Evolutionary conservation across 1,140 invertebrate genomes (phyloP).

Genomic region (Drosophila obscura): DNA sequence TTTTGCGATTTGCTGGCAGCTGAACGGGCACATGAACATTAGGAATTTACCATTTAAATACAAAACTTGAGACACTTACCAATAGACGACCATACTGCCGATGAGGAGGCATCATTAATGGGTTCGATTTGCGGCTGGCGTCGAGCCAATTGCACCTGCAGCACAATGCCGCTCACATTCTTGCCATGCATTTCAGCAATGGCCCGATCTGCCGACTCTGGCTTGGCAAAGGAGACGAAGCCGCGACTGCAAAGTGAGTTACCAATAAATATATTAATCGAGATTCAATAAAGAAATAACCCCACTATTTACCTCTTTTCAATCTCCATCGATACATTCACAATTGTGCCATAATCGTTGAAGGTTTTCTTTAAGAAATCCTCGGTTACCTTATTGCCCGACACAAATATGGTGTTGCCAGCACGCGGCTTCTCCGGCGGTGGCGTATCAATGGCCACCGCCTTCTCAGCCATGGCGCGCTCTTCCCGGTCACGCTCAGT

Average conservation of each 20-base stretch:
- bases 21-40: constrained; percentile 42
- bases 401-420: constrained; percentile 94
- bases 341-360: constrained; percentile 90
- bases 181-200: constrained; percentile 94
- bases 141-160: constrained; percentile 91
- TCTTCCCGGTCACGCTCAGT: constrained; percentile 87
- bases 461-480: constrained; percentile 85
- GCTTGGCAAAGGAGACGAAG: constrained; percentile 96
- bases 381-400: constrained; percentile 92
- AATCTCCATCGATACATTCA: constrained; percentile 95
- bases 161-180: constrained; percentile 90
- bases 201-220: constrained; percentile 93
- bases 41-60: background rate
- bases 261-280: background rate
- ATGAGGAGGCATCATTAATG: constrained; percentile 90
- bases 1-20: constrained; percentile 93
- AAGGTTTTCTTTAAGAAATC: constrained; percentile 93
- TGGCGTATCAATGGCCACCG: constrained; percentile 52
- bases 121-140: constrained; percentile 92
- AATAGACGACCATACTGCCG: constrained; percentile 91
- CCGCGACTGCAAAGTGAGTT: constrained; percentile 86
- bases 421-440: constrained; percentile 88
- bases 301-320: constrained; percentile 89
- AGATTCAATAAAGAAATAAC: constrained; percentile 6
- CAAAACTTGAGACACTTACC: constrained; percentile 82